Evolutionary conservation across 1,140 invertebrate genomes (phyloP), one percentile per base, ranked within the genome.

Genomic region (Oreohelix idahoensis): DNA sequence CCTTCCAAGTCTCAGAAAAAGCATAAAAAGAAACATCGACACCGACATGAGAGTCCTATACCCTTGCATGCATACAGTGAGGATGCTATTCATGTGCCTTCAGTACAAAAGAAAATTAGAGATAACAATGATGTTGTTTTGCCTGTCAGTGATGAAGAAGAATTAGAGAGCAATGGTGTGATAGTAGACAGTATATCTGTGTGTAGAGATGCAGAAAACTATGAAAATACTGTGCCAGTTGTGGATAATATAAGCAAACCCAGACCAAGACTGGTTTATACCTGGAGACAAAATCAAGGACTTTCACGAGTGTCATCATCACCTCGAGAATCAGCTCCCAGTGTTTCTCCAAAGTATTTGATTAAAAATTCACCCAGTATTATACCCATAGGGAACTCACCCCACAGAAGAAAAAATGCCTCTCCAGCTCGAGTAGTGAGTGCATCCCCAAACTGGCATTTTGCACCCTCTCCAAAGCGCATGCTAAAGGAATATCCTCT

Each of bases 401-500:
- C 80, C 0, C 80, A 82, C 38, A 32, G 80, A 20, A 82, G 80
- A 49, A 82, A 81, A 75, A 82, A 82, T 51, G 80, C 80, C 17
- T 82, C 80, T 58, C 80, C 80, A 29, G 80, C 70, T 23, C n/a
- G 80, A 75, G 80, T 82, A 32, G 51, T 82, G 10, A 75, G 51
- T 39, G 80, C 80, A 39, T 82, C 80, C 4, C 80, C 80, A 32
- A 82, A 39, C 51, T 74, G 70, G 70, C 70, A 73, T 42, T 73
- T 58, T 58, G 49, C 80, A 53, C 35, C 38, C 15, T 75, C 80
- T n/a, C 80, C 69, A 74, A 58, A 70, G 26, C 36, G 42, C 29
- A 39, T 82, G n/a, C 17, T 82, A 53, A 82, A 82, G 53, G 80
- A 82, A 70, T 82, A 82, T 42, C 80, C 80, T 20, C 71, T 82